Evolutionary conservation across 1,140 invertebrate genomes (phyloP), one percentile per base, ranked within the genome.

Genomic region (Drosophila parvula): DNA sequence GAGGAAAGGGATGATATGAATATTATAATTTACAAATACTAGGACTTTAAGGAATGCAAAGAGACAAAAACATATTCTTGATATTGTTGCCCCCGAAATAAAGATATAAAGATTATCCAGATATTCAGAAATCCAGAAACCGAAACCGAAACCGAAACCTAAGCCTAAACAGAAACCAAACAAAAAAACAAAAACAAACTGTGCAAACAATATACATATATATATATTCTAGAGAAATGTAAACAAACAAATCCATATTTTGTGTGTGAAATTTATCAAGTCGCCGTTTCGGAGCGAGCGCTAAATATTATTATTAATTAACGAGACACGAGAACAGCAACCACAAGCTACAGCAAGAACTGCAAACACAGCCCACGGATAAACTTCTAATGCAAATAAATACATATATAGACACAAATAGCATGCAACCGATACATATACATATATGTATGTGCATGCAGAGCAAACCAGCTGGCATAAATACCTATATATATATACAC

Each of bases 281-380:
- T 77, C 53, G 53, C 62, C 57, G 43, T 45, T 45, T 12, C 22
- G 47, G n/a, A 69, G 75, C 61, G 58, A 69, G 71, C 68, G 57
- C 51, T 55, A 47, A 56, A 78, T 51, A 79, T 62, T 53, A 79
- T 62, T 53, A 65, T 74, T 65, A 79, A 51, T 62, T 53, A 74
- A 60, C 53, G 53, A 50, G 36, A 48, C 36, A 51, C 22, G 22
- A 16, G 16, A 51, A 60, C 41, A 56, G 51, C 12, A 73, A 59
- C 51, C 55, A 74, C 50, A 77, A 53, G 59, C 64, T 78, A 82
- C 64, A 68, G 68, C 41, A 78, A 63, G 56, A 63, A 62, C 40
- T 70, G 68, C 68, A 81, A 85, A 81, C 75, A 81, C 75, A 79
- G 79, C 82, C 82, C 83, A 86, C 83, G 88, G 79, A 86, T 75